phyloP scores from a whole-genome alignment of 1,140 invertebrate species.

The Drosophila subobscura region DNA sequence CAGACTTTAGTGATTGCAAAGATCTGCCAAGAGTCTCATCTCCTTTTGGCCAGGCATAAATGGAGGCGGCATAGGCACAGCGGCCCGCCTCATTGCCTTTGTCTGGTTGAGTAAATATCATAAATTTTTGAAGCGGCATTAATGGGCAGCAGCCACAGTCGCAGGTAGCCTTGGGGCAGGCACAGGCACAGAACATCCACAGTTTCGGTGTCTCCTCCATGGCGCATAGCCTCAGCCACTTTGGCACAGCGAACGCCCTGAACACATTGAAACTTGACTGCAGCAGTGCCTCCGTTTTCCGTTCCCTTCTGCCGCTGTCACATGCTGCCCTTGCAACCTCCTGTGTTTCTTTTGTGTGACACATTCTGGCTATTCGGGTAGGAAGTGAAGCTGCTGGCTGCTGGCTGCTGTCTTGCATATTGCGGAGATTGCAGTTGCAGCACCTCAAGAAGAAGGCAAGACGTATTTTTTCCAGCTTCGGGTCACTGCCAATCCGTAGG shows the following conservation, averaged over 20 bases:
- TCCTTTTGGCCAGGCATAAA: conserved; percentile 10
- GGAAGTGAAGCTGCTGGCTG: conserved; percentile 58
- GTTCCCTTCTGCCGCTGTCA: conserved; percentile 37
- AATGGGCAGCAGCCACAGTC: conserved; percentile 46
- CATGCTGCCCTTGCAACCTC: conserved; percentile 66
- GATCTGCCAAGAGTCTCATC: no score
- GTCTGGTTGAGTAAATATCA: conserved; percentile 74
- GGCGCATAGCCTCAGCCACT: conserved; percentile 78
- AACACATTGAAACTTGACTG: conserved; percentile 21
- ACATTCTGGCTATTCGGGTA: conserved; percentile 47
- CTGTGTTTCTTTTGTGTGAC: conserved; percentile 58
- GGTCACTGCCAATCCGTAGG: conserved; percentile 10
- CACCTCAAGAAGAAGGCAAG: conserved; percentile 16
- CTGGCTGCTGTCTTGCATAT: conserved; percentile 42
- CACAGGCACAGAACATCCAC: background rate
- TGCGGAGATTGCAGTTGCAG: conserved; percentile 61
- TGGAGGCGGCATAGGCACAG: background rate
- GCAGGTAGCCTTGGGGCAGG: conserved; percentile 28
- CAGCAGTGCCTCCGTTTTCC: conserved; percentile 1
- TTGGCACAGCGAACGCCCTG: conserved; percentile 62
- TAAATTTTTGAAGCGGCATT: conserved; percentile 78
- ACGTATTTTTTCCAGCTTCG: conserved; percentile 21
- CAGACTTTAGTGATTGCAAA: conserved; percentile 6
- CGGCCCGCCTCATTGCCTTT: conserved; percentile 35
- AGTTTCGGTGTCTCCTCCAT: conserved; percentile 26